Conservation (phyloP, 2,888 invertebrate genomes). For the Euplexia lucipara region DNA sequence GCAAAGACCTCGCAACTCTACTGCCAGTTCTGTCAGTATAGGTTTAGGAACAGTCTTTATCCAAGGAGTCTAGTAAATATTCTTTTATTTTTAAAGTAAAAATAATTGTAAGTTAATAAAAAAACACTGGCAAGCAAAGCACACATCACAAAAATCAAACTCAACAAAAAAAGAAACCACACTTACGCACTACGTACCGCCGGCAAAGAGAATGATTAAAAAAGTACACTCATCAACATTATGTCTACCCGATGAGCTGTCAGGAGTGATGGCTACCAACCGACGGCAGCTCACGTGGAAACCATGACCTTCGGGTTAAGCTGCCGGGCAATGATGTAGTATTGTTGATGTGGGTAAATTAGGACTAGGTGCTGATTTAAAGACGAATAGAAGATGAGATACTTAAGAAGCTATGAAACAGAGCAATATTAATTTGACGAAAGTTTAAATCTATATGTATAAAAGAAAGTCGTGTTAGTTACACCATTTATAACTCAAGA, state of each 20-base stretch:
- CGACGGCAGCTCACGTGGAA: slow-evolving; percentile 68
- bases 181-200: slow-evolving; percentile 56
- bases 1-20: too few relatives aligned
- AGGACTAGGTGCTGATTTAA: slow-evolving; percentile 41
- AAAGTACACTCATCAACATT: slow-evolving; percentile 82
- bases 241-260: slow-evolving; percentile 85
- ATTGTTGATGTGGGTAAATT: slow-evolving; percentile 64
- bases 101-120: too few relatives aligned
- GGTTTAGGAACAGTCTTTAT: too few relatives aligned
- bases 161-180: slow-evolving; percentile 39
- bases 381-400: background rate
- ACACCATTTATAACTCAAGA: too few relatives aligned
- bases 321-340: slow-evolving; percentile 68
- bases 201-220: slow-evolving; percentile 76
- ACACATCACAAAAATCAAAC: slow-evolving; percentile 37
- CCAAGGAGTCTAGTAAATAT: too few relatives aligned
- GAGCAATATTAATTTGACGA: too few relatives aligned
- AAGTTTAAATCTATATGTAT: too few relatives aligned
- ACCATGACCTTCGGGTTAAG: slow-evolving; percentile 74
- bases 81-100: too few relatives aligned
- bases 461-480: too few relatives aligned
- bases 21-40: too few relatives aligned
- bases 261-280: slow-evolving; percentile 84
- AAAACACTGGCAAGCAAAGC: slow-evolving; percentile 7
- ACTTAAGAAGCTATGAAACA: too few relatives aligned